Evolutionary conservation across 1,140 invertebrate genomes (phyloP).

Genomic region (Drosophila burlai): DNA sequence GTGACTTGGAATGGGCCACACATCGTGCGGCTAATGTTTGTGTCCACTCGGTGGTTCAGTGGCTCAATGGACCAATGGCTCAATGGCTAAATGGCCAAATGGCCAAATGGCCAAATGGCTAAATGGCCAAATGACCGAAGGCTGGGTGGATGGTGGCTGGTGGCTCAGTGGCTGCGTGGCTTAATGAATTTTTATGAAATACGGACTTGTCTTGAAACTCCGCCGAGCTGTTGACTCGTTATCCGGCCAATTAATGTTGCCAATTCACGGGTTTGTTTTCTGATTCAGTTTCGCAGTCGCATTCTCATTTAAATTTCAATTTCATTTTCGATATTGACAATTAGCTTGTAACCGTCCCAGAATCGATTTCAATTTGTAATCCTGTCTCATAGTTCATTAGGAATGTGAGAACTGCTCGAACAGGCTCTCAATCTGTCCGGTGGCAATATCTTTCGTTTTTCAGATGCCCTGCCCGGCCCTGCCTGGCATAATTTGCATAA

Average conservation of each 20-base stretch:
- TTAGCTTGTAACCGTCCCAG: slow-evolving; percentile 4
- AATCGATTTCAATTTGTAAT: slow-evolving; percentile 39
- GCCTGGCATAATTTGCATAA: too few species aligned
- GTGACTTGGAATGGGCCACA: slow-evolving; percentile 16
- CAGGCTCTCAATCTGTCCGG: not conserved
- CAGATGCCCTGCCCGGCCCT: not conserved
- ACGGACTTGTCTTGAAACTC: slow-evolving; percentile 15
- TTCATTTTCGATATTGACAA: slow-evolving; percentile 15
- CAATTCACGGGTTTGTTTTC: slow-evolving; percentile 23
- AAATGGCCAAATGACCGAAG: not conserved
- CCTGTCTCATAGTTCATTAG: slow-evolving; percentile 36
- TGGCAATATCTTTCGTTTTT: slow-evolving; percentile 2
- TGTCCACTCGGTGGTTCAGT: slow-evolving; percentile 13
- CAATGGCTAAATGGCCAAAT: not conserved
- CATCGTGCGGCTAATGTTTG: slow-evolving; percentile 7
- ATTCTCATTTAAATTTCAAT: slow-evolving; percentile 12
- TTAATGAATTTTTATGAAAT: slow-evolving; percentile 14
- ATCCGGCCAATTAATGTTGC: slow-evolving; percentile 39
- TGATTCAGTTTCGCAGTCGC: slow-evolving; percentile 19
- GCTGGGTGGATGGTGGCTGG: not conserved
- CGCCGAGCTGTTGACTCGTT: slow-evolving; percentile 12
- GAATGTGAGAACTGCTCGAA: slow-evolving; percentile 35
- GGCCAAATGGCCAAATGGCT: not conserved
- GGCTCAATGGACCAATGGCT: not conserved
- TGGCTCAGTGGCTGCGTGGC: not conserved